Base-by-base conservation (phyloP, 2,797 vertebrate genomes). In the Semotilus atromaculatus region DNA sequence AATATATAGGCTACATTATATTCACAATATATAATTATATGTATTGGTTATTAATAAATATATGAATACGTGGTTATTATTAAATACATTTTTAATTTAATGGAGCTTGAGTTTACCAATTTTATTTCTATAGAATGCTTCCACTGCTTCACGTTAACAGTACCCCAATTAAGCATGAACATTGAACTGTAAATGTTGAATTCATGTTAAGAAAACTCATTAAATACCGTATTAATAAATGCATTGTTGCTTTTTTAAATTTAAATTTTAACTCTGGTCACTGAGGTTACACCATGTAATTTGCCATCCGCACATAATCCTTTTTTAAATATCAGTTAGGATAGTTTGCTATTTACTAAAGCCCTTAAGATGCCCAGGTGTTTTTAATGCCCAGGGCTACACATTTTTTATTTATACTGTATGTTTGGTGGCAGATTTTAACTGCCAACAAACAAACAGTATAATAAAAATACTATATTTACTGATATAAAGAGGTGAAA, bases 171-270 rank as follows among this genome's bases (percentile, higher is more conserved):
- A 53, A 60, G 36, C 3, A 71, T 70, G 10, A 31, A 38, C 34
- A 76, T 45, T 68, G 45, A 43, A 62, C 13, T 43, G 38, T 85
- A 85, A 31, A 82, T 82, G 66, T 18, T 31, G 1, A 76, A 71
- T 77, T 26, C 2, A 73, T 18, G 8, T 34, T 23, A 73, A 10
- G 6, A 51, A 36, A 29, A 26, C n/a, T 14, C 3, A 7, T 18
- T 31, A 19, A n/a, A 23, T 48, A 79, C 7, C 31, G 11, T 1
- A 11, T 62, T 18, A 9, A 19, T 29, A 45, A 71, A 66, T 38
- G 0, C 18, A 45, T 18, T 72, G 2, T 4, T 64, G 14, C 14
- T 18, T 31, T 64, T 7, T 16, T 16, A 3, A 3, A 16, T 62
- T 75, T 58, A 18, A 16, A 55, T 2, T n/a, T 53, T 18, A 18